These are phyloP conservation scores for Amiota minor DNA, from an alignment of 2,888 invertebrate genomes.

Conservation along the genomic window DNA sequence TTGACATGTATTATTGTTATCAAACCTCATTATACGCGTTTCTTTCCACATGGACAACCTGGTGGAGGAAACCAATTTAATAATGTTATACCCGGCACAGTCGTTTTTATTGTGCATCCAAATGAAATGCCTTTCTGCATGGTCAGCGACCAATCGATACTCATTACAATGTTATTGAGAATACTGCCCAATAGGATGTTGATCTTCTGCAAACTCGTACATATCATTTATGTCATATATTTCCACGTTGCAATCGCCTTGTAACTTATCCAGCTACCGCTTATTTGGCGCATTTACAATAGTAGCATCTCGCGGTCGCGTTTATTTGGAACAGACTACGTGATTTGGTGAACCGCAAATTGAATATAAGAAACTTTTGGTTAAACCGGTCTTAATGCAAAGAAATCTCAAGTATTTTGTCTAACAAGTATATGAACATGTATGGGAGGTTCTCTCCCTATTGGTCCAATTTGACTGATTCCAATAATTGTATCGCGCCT, in stretches of 20 bases:
- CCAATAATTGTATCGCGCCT: too few species aligned
- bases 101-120: conserved; percentile 89
- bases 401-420: conserved; percentile 83
- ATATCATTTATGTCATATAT: conserved; percentile 89
- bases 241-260: conserved; percentile 86
- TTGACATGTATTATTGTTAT: conserved; percentile 95
- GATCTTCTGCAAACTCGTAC: conserved; percentile 86
- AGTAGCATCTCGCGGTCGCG: conserved; percentile 82
- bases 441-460: too few species aligned
- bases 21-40: conserved; percentile 95
- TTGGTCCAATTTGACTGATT: too few species aligned
- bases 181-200: conserved; percentile 81
- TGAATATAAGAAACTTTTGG: conserved; percentile 75
- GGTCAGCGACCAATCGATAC: conserved; percentile 83
- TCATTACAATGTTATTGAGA: conserved; percentile 88
- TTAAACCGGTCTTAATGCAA: conserved; percentile 76
- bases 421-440: too few species aligned
- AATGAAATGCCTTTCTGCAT: conserved; percentile 91
- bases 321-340: conserved; percentile 59
- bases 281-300: conserved; percentile 90
- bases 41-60: conserved; percentile 64
- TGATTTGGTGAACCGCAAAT: conserved; percentile 73
- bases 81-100: conserved; percentile 90
- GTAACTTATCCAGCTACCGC: conserved; percentile 92
- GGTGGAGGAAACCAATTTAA: conserved; percentile 76